Evolutionary conservation across 2,888 invertebrate genomes (phyloP), one percentile per base, ranked within the genome.

Genomic region (Harpagoxenus sublaevis): DNA sequence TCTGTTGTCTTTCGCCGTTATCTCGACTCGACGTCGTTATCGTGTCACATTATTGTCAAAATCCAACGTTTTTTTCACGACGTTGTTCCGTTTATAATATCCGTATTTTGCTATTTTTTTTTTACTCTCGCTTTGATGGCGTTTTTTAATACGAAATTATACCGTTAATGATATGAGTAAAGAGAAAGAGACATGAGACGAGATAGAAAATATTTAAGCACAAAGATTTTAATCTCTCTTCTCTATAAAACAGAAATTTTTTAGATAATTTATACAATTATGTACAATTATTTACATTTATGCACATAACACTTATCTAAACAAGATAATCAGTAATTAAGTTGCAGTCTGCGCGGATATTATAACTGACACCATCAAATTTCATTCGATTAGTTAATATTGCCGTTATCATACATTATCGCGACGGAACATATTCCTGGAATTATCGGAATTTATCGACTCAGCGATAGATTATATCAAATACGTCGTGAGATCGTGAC

Each of bases 401-500:
- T 60, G 60, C n/a, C 23, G 6, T 79, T 60, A 45, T 77, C 28
- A 62, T n/a, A 35, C 42, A 55, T 78, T 68, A 66, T 48, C 60
- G 42, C 15, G 10, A 45, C 18, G 28, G 23, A 68, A 70, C 45
- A 70, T 70, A 10, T 70, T 71, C 28, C 71, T 23, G 55, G 48
- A 79, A 79, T 79, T 79, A 71, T 71, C 28, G 18, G 48, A 71
- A 65, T 71, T 60, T 60, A 79, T 71, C 35, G 23, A 79, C 23
- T 42, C 45, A 31, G 15, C 23, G 18, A 73, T 28, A 39, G 28
- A 55, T 77, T 68, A 68, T 81, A 39, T 68, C 53, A 55, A 57
- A 57, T 31, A 48, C 12, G 39, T 73, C 73, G 60, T 45, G n/a
- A 45, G 55, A 57, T 68, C 45, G 6, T 48, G 70, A 81, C 60